These are phyloP conservation scores for Drosophila prostipennis DNA, from an alignment of 2,888 invertebrate genomes.

Conservation along the genomic window DNA sequence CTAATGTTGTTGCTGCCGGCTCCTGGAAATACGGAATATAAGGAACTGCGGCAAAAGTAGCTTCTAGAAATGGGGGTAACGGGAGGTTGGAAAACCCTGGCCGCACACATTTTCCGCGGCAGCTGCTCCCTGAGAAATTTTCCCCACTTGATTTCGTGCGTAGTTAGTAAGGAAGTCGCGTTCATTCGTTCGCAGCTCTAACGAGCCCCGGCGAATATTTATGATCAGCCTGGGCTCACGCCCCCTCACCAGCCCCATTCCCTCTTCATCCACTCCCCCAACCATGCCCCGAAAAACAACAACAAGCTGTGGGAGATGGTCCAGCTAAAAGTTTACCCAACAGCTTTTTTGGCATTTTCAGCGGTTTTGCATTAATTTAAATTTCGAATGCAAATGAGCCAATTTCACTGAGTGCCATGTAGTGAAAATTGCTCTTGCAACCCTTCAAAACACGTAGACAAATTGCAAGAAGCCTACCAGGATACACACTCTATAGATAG, in stretches of 20 bases:
- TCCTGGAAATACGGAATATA: conserved; percentile 80
- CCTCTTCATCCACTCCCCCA: conserved; percentile 1
- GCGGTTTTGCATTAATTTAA: conserved; percentile 82
- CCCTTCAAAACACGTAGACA: conserved; percentile 71
- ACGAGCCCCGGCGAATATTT: conserved; percentile 82
- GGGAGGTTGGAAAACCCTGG: conserved; percentile 25
- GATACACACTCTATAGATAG: conserved; percentile 26
- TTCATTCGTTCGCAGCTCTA: conserved; percentile 74
- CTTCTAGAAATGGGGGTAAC: conserved; percentile 8
- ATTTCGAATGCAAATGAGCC: conserved; percentile 82
- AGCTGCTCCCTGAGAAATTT: conserved; percentile 72
- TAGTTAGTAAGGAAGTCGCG: conserved; percentile 81
- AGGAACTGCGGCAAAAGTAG: conserved; percentile 74
- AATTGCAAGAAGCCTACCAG: conserved; percentile 62
- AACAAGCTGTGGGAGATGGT: conserved; percentile 26
- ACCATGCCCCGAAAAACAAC: conserved; percentile 5
- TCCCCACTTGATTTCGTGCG: conserved; percentile 78
- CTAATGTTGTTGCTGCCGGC: conserved; percentile 54
- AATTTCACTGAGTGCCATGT: conserved; percentile 76
- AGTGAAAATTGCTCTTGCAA: conserved; percentile 50
- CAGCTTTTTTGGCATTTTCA: conserved; percentile 68
- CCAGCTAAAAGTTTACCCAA: conserved; percentile 68
- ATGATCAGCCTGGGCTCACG: conserved; percentile 68
- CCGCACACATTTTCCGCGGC: conserved; percentile 63
- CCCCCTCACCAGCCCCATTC: background rate